phyloP scores from a whole-genome alignment of 2,888 invertebrate genomes.

The Camponotus fellah region DNA sequence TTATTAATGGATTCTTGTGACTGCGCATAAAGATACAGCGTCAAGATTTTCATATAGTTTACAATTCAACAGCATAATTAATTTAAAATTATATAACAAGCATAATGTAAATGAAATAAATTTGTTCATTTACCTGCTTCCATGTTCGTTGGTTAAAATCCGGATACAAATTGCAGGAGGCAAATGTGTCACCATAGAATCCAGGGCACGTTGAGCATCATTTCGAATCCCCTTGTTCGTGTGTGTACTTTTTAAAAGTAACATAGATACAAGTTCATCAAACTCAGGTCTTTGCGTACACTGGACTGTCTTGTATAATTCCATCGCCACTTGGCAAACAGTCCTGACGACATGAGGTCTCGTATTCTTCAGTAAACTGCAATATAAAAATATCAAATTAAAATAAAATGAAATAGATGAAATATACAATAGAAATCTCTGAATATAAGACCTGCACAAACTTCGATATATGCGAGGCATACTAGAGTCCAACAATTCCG shows the following conservation, averaged over 20 bases:
- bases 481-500: conserved; percentile 67
- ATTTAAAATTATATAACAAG: neutral
- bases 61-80: neutral
- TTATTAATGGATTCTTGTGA: conserved; percentile 71
- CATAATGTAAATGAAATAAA: neutral
- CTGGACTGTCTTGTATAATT: conserved; percentile 71
- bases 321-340: conserved; percentile 68
- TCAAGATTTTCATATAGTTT: neutral
- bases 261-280: conserved; percentile 65
- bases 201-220: conserved; percentile 70
- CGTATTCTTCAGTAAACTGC: conserved; percentile 69
- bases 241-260: conserved; percentile 72
- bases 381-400: conserved; percentile 27
- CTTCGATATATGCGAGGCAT: conserved; percentile 71
- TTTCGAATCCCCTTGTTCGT: conserved; percentile 68
- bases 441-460: conserved; percentile 64
- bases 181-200: conserved; percentile 68
- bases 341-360: conserved; percentile 69
- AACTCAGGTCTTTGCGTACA: conserved; percentile 72
- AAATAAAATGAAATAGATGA: neutral
- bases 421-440: neutral
- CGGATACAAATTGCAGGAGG: conserved; percentile 64
- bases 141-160: conserved; percentile 61
- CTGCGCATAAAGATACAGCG: conserved; percentile 40
- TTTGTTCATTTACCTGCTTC: conserved; percentile 52